Percentiles rank a stretch among this genome's conserved stretches.
Evolutionary conservation across 2,797 vertebrate species (phyloP).

Genomic region (Kryptopterus vitreolus): DNA sequence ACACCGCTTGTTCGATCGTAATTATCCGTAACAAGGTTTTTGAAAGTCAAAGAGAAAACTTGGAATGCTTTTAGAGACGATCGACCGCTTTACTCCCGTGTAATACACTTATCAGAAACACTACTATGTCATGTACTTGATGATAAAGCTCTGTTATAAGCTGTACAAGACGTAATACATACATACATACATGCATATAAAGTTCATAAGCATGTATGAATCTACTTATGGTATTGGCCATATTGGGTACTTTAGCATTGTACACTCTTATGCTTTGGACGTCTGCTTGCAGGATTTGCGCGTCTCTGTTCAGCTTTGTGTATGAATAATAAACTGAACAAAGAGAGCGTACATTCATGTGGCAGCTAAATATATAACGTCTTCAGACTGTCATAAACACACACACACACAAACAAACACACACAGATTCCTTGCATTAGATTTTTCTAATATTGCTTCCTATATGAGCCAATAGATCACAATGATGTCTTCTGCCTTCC

Average conservation of each 20-base stretch:
- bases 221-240: not conserved
- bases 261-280: not conserved
- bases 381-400: too few relatives aligned
- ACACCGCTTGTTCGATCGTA: not conserved
- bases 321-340: not conserved
- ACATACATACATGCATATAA: not conserved
- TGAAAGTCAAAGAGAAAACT: not conserved
- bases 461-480: constrained; percentile 13
- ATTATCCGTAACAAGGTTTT: constrained; percentile 6
- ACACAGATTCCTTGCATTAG: not conserved
- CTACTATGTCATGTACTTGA: not conserved
- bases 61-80: not conserved
- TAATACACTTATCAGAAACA: not conserved
- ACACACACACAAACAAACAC: not conserved
- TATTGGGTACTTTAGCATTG: not conserved
- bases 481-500: not conserved
- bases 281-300: too few relatives aligned
- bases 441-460: not conserved
- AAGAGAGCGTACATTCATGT: not conserved
- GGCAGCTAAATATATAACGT: not conserved
- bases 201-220: too few relatives aligned
- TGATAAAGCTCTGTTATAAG: not conserved
- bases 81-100: not conserved
- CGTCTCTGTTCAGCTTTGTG: not conserved
- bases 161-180: too few relatives aligned